Evolutionary conservation across 2,888 invertebrate species (phyloP).

Genomic region (Cheilosia variabilis): DNA sequence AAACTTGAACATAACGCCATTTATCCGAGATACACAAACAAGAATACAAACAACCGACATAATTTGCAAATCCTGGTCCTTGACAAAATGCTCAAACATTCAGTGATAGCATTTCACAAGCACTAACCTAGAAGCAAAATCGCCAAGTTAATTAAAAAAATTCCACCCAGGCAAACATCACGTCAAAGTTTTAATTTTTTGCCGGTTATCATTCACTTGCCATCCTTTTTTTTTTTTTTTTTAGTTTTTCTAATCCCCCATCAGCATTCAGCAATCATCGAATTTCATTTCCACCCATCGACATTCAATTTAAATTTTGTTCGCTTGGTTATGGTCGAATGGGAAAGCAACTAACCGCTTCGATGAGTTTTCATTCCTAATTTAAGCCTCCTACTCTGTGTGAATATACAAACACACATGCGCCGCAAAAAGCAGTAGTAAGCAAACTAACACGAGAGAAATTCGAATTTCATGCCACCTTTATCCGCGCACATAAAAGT

Average conservation of each 20-base stretch:
- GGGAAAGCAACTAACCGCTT: slow-evolving; percentile 73
- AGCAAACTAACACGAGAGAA: slow-evolving; percentile 32
- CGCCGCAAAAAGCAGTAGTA: slow-evolving; percentile 33
- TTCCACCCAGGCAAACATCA: slow-evolving; percentile 27
- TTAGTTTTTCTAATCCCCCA: neutral
- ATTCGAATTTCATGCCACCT: slow-evolving; percentile 57
- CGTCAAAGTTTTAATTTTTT: slow-evolving; percentile 17
- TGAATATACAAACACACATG: slow-evolving; percentile 19
- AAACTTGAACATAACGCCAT: too few species aligned
- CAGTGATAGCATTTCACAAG: slow-evolving; percentile 3
- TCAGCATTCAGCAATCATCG: slow-evolving; percentile 27
- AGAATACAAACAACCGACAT: too few species aligned
- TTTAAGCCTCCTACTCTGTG: slow-evolving; percentile 29
- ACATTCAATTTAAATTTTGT: slow-evolving; percentile 73
- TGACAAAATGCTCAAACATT: neutral
- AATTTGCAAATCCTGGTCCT: too few species aligned
- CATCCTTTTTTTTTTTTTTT: slow-evolving; percentile 12
- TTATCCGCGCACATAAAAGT: slow-evolving; percentile 30
- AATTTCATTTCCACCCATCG: slow-evolving; percentile 53
- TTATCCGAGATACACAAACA: too few species aligned
- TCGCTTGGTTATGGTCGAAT: slow-evolving; percentile 73
- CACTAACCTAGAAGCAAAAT: neutral
- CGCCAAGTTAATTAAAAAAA: slow-evolving; percentile 42
- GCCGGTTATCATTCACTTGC: slow-evolving; percentile 35
- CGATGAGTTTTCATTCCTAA: slow-evolving; percentile 65